These are phyloP conservation scores for Hypomecis atomaria DNA, from an alignment of 2,888 invertebrate species.

Conservation along the genomic window DNA sequence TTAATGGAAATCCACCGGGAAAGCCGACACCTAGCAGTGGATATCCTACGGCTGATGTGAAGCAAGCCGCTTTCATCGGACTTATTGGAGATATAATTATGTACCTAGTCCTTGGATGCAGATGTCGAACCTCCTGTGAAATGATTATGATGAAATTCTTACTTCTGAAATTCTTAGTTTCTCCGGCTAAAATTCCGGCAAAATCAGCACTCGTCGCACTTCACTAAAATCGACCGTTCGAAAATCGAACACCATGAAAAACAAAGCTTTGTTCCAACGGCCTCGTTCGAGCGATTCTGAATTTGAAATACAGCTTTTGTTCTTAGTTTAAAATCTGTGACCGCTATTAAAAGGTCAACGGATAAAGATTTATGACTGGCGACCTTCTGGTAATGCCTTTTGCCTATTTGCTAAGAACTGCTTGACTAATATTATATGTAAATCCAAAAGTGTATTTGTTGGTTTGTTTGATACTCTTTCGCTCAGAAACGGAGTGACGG, in stretches of 20 bases:
- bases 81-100: too few species aligned
- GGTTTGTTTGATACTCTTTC: too few species aligned
- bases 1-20: too few species aligned
- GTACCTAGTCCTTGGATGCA: too few species aligned
- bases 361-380: conserved; percentile 21
- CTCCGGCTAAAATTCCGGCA: conserved; percentile 3
- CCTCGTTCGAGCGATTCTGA: conserved; percentile 51
- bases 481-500: too few species aligned
- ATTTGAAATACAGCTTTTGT: conserved; percentile 69
- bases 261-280: conserved; percentile 61
- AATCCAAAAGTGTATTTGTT: too few species aligned
- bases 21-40: too few species aligned
- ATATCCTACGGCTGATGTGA: too few species aligned
- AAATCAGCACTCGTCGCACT: conserved; percentile 6
- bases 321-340: conserved; percentile 66
- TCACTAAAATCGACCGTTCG: conserved; percentile 32
- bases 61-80: too few species aligned
- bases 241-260: conserved; percentile 46
- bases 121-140: too few species aligned
- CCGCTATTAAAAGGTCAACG: conserved; percentile 54
- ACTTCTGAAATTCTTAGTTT: too few species aligned
- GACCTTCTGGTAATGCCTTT: background rate
- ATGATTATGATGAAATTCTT: background rate
- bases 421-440: too few species aligned
- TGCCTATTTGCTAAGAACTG: background rate